phyloP scores from a whole-genome alignment of 1,140 invertebrate genomes.

The Cherax destructor region DNA sequence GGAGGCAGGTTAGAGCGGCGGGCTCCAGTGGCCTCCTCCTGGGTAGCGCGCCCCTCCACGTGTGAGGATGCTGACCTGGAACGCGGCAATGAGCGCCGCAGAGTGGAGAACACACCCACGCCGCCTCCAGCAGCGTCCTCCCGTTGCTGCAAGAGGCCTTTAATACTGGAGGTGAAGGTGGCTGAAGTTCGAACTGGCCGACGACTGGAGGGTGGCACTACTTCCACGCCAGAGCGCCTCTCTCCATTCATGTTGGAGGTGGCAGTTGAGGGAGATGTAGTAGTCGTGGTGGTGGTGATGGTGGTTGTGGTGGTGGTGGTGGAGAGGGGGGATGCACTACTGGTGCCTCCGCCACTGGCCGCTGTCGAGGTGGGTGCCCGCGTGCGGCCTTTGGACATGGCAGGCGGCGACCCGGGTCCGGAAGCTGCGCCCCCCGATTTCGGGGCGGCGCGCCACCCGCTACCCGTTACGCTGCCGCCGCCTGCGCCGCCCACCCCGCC shows the following conservation, averaged over 20 bases:
- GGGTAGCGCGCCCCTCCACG: slow-evolving; percentile 28
- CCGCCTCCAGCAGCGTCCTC: slow-evolving; percentile 23
- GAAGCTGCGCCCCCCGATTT: slow-evolving; percentile 47
- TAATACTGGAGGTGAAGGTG: slow-evolving; percentile 64
- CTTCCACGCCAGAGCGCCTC: slow-evolving; percentile 48
- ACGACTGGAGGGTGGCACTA: slow-evolving; percentile 27
- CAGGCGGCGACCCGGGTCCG: slow-evolving; percentile 64
- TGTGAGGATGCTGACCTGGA: slow-evolving; percentile 31
- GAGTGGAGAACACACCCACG: slow-evolving; percentile 27
- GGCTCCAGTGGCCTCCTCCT: slow-evolving; percentile 17
- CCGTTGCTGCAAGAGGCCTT: slow-evolving; percentile 56
- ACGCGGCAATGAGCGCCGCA: slow-evolving; percentile 43
- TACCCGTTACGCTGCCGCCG: slow-evolving; percentile 66
- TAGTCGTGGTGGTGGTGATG: slow-evolving; percentile 20
- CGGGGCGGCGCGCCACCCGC: slow-evolving; percentile 60
- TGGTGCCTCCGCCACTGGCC: neutral
- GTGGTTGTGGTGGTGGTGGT: neutral
- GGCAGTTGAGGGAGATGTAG: slow-evolving; percentile 7
- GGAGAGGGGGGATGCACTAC: too few species aligned
- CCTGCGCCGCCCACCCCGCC: slow-evolving; percentile 64
- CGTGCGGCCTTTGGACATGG: slow-evolving; percentile 65
- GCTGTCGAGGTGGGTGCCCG: slow-evolving; percentile 36
- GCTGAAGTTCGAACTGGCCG: slow-evolving; percentile 40
- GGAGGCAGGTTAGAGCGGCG: slow-evolving; percentile 16
- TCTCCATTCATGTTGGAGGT: slow-evolving; percentile 57